Conservation (phyloP, 1,140 invertebrate species). For the Monomorium pharaonis region DNA sequence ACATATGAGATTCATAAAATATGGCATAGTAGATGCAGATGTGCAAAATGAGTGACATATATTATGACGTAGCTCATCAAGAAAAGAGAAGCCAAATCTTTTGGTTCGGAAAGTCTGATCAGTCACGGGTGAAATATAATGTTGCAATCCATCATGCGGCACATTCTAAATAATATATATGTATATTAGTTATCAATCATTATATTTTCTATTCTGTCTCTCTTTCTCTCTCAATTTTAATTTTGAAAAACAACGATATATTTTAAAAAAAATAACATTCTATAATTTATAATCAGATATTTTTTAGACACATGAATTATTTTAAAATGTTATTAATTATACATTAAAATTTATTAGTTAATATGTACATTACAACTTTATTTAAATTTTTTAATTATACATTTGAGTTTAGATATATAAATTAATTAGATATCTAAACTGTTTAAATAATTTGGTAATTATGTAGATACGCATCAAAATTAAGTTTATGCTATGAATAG, state of each 20-base stretch:
- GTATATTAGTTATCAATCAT: background rate
- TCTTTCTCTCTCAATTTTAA: background rate
- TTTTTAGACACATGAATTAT: background rate
- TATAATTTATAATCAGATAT: background rate
- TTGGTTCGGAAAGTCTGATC: background rate
- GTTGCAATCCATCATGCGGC: background rate
- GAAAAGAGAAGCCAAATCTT: conserved; percentile 48
- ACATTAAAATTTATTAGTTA: background rate
- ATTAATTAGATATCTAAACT: too few species aligned
- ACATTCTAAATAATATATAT: background rate
- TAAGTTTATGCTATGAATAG: too few species aligned
- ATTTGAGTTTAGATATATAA: background rate
- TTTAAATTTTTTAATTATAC: background rate
- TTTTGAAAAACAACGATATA: background rate
- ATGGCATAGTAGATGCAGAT: background rate
- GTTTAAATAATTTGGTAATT: background rate
- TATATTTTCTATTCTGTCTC: background rate
- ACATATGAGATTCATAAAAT: conserved; percentile 9
- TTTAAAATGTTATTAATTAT: background rate
- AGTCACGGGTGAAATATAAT: background rate
- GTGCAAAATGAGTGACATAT: conserved; percentile 19
- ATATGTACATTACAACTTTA: background rate
- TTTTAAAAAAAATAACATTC: background rate
- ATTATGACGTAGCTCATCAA: background rate
- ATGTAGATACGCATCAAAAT: background rate